Evolutionary conservation across 2,888 invertebrate species (phyloP).

Genomic region (Ctenicera cuprea): DNA sequence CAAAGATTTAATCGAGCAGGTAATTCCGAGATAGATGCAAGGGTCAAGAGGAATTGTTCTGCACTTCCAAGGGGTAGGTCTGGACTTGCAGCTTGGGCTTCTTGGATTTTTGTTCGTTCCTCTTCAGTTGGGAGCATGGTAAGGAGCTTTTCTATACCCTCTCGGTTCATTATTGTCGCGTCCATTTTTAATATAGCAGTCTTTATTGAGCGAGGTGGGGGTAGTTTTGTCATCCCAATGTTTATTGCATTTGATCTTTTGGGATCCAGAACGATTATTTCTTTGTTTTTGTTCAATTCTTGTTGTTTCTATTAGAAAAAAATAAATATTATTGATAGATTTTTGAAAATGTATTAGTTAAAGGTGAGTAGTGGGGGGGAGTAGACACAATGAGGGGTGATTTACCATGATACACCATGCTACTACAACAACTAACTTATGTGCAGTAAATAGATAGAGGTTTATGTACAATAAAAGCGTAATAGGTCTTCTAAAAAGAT

Average conservation of each 20-base stretch:
- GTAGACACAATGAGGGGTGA: neutral
- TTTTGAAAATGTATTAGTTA: conserved; percentile 6
- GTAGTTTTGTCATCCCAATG: conserved; percentile 99
- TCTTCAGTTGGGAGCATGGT: conserved; percentile 96
- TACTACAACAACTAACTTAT: neutral
- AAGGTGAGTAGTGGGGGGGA: neutral
- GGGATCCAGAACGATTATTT: conserved; percentile 95
- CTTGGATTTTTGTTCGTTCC: conserved; percentile 96
- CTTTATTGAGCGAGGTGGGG: conserved; percentile 97
- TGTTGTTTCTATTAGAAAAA: conserved; percentile 81
- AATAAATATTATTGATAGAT: neutral
- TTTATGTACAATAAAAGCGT: neutral
- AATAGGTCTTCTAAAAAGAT: neutral
- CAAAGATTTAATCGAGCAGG: conserved; percentile 95
- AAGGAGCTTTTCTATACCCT: conserved; percentile 98
- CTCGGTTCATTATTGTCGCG: conserved; percentile 96
- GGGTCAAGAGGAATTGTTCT: conserved; percentile 97
- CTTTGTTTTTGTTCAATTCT: conserved; percentile 90
- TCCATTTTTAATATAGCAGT: conserved; percentile 99
- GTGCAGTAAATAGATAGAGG: neutral
- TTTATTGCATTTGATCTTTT: conserved; percentile 99
- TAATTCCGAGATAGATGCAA: conserved; percentile 96
- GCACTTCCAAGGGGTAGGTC: conserved; percentile 95
- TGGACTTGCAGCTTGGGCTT: conserved; percentile 94
- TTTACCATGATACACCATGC: conserved; percentile 14